These are phyloP conservation scores for Artibeus lituratus DNA, from an alignment of 2,797 vertebrate genomes.

Conservation along the genomic window DNA sequence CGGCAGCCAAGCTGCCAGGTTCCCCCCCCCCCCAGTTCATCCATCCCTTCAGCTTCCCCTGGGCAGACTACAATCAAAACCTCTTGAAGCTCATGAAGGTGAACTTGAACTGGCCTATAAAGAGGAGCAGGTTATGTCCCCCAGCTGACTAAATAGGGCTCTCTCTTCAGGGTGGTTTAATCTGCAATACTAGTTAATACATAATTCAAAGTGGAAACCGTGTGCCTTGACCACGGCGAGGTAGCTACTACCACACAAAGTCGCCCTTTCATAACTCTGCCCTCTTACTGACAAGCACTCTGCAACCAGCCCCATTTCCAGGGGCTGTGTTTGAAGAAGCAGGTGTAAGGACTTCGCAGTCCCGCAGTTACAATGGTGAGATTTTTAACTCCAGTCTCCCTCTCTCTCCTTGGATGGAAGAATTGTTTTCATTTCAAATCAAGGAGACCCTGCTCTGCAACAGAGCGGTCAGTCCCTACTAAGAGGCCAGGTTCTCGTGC, in stretches of 20 bases:
- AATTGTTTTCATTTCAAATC: neutral
- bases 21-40: neutral
- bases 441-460: neutral
- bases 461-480: neutral
- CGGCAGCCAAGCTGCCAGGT: neutral
- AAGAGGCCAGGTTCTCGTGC: neutral
- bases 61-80: neutral
- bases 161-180: neutral
- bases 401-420: neutral
- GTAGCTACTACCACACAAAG: slow-evolving; percentile 20
- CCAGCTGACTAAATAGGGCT: neutral
- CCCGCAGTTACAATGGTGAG: neutral
- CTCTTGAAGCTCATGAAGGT: neutral
- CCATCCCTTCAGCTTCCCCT: neutral
- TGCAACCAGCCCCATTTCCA: neutral
- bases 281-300: neutral
- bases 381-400: neutral
- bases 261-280: neutral
- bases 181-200: slow-evolving; percentile 25
- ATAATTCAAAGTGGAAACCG: slow-evolving; percentile 32
- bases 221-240: neutral
- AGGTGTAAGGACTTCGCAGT: neutral
- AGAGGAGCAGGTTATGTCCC: neutral
- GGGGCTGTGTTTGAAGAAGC: slow-evolving; percentile 2
- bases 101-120: slow-evolving; percentile 8